Conservation (phyloP, 2,113 vertebrate species). For the Coryphaenoides rupestris region DNA sequence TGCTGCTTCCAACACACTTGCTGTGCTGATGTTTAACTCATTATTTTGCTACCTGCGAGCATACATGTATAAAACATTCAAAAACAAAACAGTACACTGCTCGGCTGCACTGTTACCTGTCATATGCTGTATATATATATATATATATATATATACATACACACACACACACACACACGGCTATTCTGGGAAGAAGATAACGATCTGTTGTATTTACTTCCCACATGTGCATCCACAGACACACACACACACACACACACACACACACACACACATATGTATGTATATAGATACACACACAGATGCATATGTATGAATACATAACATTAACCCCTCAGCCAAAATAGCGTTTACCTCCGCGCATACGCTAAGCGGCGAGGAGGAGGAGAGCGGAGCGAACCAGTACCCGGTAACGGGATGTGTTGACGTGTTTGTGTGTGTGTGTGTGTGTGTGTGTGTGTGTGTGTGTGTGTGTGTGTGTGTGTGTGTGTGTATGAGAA, state of each 20-base stretch:
- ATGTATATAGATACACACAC: background rate
- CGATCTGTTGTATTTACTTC: background rate
- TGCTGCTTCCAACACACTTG: too few relatives aligned
- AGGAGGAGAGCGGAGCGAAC: background rate
- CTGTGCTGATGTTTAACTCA: conserved; percentile 1
- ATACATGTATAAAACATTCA: background rate
- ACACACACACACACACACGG: background rate
- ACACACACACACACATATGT: background rate
- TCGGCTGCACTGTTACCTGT: background rate
- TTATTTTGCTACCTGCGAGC: conserved; percentile 3
- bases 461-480: too few relatives aligned
- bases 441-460: too few relatives aligned
- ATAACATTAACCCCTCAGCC: background rate
- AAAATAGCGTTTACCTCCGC: background rate
- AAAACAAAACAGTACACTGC: too few relatives aligned
- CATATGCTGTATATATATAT: background rate
- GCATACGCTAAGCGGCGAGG: conserved; percentile 3
- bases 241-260: background rate
- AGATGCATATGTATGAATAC: background rate
- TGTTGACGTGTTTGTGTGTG: too few relatives aligned
- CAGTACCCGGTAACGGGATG: too few relatives aligned
- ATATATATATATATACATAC: background rate
- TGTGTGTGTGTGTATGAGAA: too few relatives aligned
- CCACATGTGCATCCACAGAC: background rate
- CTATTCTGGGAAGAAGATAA: background rate